These are phyloP conservation scores for Mesembrinibis cayennensis DNA, from an alignment of 2,113 vertebrate species.

Conservation along the genomic window DNA sequence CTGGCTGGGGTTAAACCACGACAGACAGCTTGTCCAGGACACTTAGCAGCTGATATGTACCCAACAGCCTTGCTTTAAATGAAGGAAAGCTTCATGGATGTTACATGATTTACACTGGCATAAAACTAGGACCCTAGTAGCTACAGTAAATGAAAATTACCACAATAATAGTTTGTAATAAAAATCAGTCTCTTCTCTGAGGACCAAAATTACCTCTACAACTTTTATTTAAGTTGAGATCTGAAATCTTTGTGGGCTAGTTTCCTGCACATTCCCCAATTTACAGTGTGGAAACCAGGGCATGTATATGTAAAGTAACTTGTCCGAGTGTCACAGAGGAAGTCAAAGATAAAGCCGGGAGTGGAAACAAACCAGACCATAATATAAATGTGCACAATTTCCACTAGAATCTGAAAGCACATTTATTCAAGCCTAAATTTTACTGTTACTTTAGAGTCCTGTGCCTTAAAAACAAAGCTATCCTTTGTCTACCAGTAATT, in stretches of 20 bases:
- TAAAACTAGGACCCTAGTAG: background rate
- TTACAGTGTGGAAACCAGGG: background rate
- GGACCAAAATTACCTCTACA: background rate
- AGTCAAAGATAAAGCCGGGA: background rate
- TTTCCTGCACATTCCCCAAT: background rate
- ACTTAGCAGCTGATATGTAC: background rate
- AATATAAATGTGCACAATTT: background rate
- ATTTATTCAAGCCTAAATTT: background rate
- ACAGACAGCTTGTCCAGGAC: background rate
- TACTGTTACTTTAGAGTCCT: background rate
- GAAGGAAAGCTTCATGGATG: background rate
- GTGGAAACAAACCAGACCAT: background rate
- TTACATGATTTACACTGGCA: background rate
- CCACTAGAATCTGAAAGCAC: background rate
- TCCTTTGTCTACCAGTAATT: background rate
- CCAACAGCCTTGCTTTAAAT: background rate
- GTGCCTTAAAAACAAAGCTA: background rate
- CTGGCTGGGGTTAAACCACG: no score
- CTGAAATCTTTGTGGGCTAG: background rate
- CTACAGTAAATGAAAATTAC: background rate
- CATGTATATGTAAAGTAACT: background rate
- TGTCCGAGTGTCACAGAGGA: background rate
- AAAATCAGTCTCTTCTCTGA: background rate
- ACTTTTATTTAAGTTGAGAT: background rate
- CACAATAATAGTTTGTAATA: background rate